phyloP scores from a whole-genome alignment of 2,113 vertebrate genomes.

The Eidolon helvum region DNA sequence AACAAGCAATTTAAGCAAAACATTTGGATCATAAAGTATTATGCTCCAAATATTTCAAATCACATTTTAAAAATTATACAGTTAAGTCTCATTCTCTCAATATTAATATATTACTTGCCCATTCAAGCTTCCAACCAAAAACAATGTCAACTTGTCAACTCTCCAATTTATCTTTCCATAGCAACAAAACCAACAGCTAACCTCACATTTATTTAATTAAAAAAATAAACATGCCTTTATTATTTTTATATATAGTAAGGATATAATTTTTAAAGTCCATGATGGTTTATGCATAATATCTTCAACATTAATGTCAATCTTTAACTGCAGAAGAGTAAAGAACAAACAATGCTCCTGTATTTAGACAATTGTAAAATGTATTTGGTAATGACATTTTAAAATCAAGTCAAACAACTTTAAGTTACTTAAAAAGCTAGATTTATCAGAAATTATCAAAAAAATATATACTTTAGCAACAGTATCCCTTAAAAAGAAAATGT shows the following conservation, averaged over 20 bases:
- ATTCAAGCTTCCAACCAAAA: background rate
- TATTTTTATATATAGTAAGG: background rate
- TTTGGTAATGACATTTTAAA: background rate
- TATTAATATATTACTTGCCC: background rate
- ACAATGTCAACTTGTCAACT: background rate
- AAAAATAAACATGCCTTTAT: background rate
- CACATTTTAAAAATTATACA: background rate
- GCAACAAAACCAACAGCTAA: slow-evolving; percentile 18
- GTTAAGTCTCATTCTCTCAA: background rate
- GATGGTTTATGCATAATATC: background rate
- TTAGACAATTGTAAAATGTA: background rate
- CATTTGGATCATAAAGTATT: background rate
- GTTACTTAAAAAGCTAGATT: background rate
- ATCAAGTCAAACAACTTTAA: background rate
- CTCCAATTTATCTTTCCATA: background rate
- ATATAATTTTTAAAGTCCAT: background rate
- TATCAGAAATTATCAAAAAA: background rate
- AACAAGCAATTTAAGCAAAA: background rate
- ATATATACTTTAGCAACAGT: background rate
- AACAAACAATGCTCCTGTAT: background rate
- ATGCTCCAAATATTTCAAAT: background rate
- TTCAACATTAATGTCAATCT: background rate
- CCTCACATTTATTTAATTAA: background rate
- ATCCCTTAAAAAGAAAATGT: background rate
- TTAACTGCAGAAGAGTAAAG: background rate